A percentile compares a stretch with the other conserved stretches of the same genome.
Conservation (phyloP, 2,888 invertebrate species). For the Charanyca ferruginea region DNA sequence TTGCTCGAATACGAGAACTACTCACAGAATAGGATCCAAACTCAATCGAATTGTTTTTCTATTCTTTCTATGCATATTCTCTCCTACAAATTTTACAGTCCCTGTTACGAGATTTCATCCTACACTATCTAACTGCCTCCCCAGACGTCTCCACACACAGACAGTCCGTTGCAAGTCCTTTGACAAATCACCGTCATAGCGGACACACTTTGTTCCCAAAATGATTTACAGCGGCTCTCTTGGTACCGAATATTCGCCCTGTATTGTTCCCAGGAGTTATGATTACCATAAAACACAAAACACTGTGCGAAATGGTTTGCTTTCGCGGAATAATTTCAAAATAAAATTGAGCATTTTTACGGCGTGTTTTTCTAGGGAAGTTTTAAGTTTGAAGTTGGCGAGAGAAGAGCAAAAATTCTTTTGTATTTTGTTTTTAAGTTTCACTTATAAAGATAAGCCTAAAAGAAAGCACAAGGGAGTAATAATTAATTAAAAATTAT, state of each 20-base stretch:
- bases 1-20: not conserved
- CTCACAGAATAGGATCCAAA: constrained; percentile 15
- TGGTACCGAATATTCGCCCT: constrained; percentile 65
- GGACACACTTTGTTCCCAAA: constrained; percentile 69
- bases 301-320: constrained; percentile 62
- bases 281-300: constrained; percentile 73
- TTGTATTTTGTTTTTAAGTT: not conserved
- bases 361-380: constrained; percentile 17
- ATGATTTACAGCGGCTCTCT: constrained; percentile 67
- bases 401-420: not conserved
- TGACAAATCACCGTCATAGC: constrained; percentile 66
- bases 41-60: constrained; percentile 36
- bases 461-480: too few species aligned
- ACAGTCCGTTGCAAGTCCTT: constrained; percentile 65
- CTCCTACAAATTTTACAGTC: not conserved
- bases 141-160: constrained; percentile 54
- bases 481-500: too few species aligned
- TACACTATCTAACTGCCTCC: constrained; percentile 42
- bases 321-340: constrained; percentile 56
- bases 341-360: constrained; percentile 57
- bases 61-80: constrained; percentile 34
- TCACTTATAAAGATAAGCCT: too few species aligned
- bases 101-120: constrained; percentile 9
- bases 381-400: not conserved
- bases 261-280: constrained; percentile 69